Evolutionary conservation across 2,113 vertebrate species (phyloP).

Genomic region (Labrus mixtus): DNA sequence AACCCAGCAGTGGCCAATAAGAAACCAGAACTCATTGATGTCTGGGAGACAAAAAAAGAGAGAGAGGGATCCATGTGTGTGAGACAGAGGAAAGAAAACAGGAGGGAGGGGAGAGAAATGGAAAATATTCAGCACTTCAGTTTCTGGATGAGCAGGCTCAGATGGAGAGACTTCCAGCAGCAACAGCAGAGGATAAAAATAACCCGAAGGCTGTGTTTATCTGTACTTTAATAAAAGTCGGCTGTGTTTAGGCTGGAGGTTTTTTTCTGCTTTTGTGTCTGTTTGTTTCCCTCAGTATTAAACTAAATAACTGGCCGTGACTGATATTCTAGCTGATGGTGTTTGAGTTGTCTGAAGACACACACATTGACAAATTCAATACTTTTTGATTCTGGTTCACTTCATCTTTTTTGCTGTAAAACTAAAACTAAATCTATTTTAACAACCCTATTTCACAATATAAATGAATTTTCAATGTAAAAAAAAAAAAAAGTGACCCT

Average conservation of each 20-base stretch:
- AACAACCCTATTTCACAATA: too few species aligned
- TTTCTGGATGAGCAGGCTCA: constrained; percentile 90
- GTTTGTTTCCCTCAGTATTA: neutral
- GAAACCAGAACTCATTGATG: constrained; percentile 2
- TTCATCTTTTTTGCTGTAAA: too few species aligned
- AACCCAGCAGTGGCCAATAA: constrained; percentile 30
- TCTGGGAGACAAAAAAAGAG: constrained; percentile 20
- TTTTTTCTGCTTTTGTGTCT: neutral
- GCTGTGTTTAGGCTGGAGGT: neutral
- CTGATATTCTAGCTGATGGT: too few species aligned
- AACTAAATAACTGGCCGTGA: neutral
- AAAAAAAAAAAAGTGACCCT: too few species aligned
- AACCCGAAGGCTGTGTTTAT: constrained; percentile 17
- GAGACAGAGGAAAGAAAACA: constrained; percentile 41
- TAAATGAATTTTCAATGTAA: too few species aligned
- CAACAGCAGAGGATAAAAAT: constrained; percentile 45
- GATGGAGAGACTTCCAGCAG: constrained; percentile 80
- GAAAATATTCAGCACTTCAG: constrained; percentile 62
- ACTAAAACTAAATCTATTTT: too few species aligned
- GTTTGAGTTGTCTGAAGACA: too few species aligned
- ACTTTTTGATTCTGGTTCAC: too few species aligned
- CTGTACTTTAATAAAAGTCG: constrained; percentile 21
- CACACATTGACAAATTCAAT: too few species aligned
- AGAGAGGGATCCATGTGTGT: constrained; percentile 11
- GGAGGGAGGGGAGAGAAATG: constrained; percentile 46